phyloP scores from a whole-genome alignment of 2,797 vertebrate genomes.

The Triplophysa bombifrons region DNA sequence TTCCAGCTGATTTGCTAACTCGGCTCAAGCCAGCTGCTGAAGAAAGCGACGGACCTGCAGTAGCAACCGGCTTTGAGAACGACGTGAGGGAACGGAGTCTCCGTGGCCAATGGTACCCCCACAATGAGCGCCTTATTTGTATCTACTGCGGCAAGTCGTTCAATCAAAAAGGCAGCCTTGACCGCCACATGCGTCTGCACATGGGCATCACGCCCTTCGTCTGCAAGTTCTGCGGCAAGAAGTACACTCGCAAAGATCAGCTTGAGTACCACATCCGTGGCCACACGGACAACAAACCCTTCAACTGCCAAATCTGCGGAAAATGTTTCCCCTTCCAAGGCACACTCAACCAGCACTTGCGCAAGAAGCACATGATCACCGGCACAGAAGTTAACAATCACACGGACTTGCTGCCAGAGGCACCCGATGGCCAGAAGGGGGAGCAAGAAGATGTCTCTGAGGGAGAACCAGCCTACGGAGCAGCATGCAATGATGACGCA shows the following conservation, averaged over 20 bases:
- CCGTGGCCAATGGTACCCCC: constrained; percentile 93
- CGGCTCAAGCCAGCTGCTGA: constrained; percentile 70
- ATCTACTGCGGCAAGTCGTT: constrained; percentile 99
- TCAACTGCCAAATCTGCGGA: constrained; percentile 98
- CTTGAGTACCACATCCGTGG: constrained; percentile 98
- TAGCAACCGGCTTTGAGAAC: constrained; percentile 80
- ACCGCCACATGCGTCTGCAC: constrained; percentile 97
- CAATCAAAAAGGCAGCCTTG: constrained; percentile 98
- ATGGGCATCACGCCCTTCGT: constrained; percentile 99
- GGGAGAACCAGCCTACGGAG: constrained; percentile 81
- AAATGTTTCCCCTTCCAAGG: constrained; percentile 99
- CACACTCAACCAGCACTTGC: constrained; percentile 98
- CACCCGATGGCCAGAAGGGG: constrained; percentile 75
- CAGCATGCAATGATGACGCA: constrained; percentile 76
- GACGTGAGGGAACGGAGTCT: constrained; percentile 88
- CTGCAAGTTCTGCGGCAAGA: constrained; percentile 98
- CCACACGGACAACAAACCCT: constrained; percentile 98
- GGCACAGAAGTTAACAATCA: constrained; percentile 83
- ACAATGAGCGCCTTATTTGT: constrained; percentile 94
- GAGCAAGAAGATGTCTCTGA: constrained; percentile 85
- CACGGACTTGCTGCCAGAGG: constrained; percentile 86
- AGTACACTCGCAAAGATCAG: constrained; percentile 98
- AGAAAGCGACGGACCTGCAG: constrained; percentile 77
- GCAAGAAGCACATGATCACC: constrained; percentile 94
- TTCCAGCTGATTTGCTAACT: constrained; percentile 68